phyloP scores from a whole-genome alignment of 2,797 vertebrate species.

The Hephaestus fuliginosus region DNA sequence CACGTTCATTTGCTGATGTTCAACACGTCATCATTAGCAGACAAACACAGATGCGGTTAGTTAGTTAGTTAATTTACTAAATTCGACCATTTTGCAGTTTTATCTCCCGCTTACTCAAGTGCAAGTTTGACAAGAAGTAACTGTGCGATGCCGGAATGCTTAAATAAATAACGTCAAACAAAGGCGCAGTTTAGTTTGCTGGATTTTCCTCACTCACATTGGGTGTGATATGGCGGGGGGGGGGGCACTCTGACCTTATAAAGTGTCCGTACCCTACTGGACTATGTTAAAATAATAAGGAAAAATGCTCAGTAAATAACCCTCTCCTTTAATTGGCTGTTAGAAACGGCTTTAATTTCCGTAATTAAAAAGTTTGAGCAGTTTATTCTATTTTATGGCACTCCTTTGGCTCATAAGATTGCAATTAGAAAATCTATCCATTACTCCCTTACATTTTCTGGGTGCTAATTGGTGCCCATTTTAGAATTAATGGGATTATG shows the following conservation, averaged over 20 bases:
- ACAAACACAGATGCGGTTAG: constrained; percentile 26
- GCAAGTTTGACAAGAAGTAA: constrained; percentile 40
- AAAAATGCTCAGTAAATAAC: constrained; percentile 65
- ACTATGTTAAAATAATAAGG: constrained; percentile 52
- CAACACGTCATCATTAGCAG: constrained; percentile 45
- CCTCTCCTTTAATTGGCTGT: constrained; percentile 69
- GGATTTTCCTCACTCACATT: constrained; percentile 17
- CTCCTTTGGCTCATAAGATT: constrained; percentile 68
- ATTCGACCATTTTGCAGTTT: constrained; percentile 40
- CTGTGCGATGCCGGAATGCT: background rate
- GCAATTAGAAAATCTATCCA: constrained; percentile 77
- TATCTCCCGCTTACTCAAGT: constrained; percentile 42
- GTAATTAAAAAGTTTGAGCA: constrained; percentile 80
- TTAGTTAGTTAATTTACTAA: constrained; percentile 20
- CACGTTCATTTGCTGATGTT: constrained; percentile 31
- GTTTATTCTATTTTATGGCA: constrained; percentile 71
- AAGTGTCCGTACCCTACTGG: constrained; percentile 28
- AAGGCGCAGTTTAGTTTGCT: constrained; percentile 31
- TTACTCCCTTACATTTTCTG: constrained; percentile 67
- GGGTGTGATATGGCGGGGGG: constrained; percentile 9
- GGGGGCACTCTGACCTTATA: constrained; percentile 28
- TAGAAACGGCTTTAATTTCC: constrained; percentile 70
- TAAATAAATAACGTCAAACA: constrained; percentile 59
- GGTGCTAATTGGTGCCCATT: constrained; percentile 79
- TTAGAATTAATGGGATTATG: constrained; percentile 78